A percentile compares a stretch with the other conserved stretches of the same genome.
These are phyloP conservation scores for Prorops nasuta DNA, from an alignment of 1,140 invertebrate genomes.

Conservation along the genomic window DNA sequence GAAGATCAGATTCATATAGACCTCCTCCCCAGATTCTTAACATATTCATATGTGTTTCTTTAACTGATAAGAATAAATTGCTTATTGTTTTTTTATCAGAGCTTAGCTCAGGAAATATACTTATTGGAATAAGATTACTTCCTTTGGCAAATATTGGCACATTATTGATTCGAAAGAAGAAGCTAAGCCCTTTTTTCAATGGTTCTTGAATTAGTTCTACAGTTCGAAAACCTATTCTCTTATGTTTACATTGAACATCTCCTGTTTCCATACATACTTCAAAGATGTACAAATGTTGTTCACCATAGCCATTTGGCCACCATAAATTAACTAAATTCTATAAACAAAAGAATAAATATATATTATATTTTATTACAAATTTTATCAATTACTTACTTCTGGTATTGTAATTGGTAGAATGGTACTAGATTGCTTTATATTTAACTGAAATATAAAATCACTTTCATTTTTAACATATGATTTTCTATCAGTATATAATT, in stretches of 20 bases:
- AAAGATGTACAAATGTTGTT: conserved; percentile 76
- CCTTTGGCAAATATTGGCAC: conserved; percentile 93
- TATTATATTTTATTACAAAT: conserved; percentile 8
- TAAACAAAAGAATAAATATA: conserved; percentile 9
- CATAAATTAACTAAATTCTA: conserved; percentile 66
- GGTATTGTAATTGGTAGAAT: no score
- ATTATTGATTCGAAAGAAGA: conserved; percentile 88
- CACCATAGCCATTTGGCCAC: conserved; percentile 95
- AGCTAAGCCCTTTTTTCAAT: conserved; percentile 71
- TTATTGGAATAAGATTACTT: conserved; percentile 91
- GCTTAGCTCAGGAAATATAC: conserved; percentile 80
- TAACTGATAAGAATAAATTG: conserved; percentile 70
- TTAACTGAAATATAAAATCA: no score
- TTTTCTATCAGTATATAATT: no score
- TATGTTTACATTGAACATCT: conserved; percentile 22
- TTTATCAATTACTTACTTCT: neutral
- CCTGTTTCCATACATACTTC: conserved; percentile 55
- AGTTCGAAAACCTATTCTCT: conserved; percentile 81
- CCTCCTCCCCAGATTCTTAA: conserved; percentile 97
- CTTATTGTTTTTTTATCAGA: conserved; percentile 53
- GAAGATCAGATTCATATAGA: conserved; percentile 88
- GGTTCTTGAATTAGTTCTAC: conserved; percentile 74
- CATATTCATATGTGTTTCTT: conserved; percentile 88
- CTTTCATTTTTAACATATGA: no score
- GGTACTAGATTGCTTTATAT: no score